Percentiles rank a stretch among this genome's conserved stretches.
Evolutionary conservation across 2,797 vertebrate species (phyloP).

Genomic region (Crocidura indochinensis): DNA sequence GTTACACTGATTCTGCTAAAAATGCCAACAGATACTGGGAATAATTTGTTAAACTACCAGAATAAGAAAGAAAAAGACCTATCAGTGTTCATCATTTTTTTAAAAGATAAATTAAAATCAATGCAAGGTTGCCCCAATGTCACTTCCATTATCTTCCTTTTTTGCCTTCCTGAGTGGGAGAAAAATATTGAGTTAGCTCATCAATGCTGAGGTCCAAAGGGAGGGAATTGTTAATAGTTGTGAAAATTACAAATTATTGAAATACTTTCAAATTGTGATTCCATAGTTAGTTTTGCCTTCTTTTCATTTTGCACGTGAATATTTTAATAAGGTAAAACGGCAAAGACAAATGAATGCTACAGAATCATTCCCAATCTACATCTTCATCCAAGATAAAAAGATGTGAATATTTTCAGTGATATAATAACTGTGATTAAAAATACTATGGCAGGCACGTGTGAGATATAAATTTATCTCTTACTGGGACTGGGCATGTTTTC

Average conservation of each 20-base stretch:
- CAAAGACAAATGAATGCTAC: constrained; percentile 61
- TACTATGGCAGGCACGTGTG: neutral
- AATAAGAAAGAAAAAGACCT: neutral
- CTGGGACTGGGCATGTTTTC: neutral
- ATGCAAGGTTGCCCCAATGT: constrained; percentile 10
- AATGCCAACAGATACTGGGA: neutral
- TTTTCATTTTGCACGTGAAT: constrained; percentile 85
- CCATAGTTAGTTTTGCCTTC: constrained; percentile 75
- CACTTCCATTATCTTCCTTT: constrained; percentile 23
- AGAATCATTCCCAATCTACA: constrained; percentile 36
- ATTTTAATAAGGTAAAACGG: constrained; percentile 83
- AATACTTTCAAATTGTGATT: constrained; percentile 62
- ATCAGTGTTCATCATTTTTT: constrained; percentile 41
- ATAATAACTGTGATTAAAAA: constrained; percentile 14
- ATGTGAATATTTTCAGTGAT: constrained; percentile 24
- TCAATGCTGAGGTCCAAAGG: neutral
- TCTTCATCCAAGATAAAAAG: constrained; percentile 53
- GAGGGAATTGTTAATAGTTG: constrained; percentile 74
- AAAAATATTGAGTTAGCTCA: neutral
- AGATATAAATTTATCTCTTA: neutral
- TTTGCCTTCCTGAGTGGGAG: constrained; percentile 15
- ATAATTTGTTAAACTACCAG: constrained; percentile 16
- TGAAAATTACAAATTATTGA: constrained; percentile 72
- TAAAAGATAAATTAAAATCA: constrained; percentile 6
- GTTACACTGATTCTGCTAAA: neutral